Conservation (phyloP, 53 echinoderm and acorn worm genomes). For the Henricia sp. region DNA sequence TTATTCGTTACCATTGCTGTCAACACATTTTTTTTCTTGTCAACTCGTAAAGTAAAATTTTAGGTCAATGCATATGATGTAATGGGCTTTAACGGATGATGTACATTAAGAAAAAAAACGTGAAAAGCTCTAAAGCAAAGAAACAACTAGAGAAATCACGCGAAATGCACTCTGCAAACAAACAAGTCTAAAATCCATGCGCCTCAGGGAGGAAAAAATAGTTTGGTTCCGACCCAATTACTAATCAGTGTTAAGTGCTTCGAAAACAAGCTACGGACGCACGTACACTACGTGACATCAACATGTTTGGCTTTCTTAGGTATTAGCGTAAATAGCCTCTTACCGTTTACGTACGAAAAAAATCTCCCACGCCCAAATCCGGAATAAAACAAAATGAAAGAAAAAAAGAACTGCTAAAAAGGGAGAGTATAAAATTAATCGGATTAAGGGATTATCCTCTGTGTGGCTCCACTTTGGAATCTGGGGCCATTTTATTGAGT, state of each 20-base stretch:
- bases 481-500: constrained; percentile 48
- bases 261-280: constrained; percentile 48
- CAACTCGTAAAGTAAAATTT: too few species aligned
- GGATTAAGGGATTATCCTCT: constrained; percentile 52
- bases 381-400: constrained; percentile 4
- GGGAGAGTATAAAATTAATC: constrained; percentile 37
- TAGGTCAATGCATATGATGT: too few species aligned
- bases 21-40: too few species aligned
- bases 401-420: constrained; percentile 31
- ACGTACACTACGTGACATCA: constrained; percentile 63
- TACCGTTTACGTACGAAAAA: constrained; percentile 25
- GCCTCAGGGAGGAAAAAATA: constrained; percentile 23
- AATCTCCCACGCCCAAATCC: constrained; percentile 5
- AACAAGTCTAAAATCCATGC: constrained; percentile 45
- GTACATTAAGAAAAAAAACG: too few species aligned
- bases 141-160: neutral
- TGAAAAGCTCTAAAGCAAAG: neutral
- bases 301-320: constrained; percentile 37
- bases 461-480: constrained; percentile 29
- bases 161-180: constrained; percentile 45
- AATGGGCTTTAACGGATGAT: too few species aligned
- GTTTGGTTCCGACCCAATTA: constrained; percentile 32
- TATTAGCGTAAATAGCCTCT: constrained; percentile 51
- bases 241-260: constrained; percentile 62
- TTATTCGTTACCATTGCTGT: too few species aligned